Evolutionary conservation across 2,888 invertebrate genomes (phyloP), one percentile per base, ranked within the genome.

Genomic region (Parnassius orleans): DNA sequence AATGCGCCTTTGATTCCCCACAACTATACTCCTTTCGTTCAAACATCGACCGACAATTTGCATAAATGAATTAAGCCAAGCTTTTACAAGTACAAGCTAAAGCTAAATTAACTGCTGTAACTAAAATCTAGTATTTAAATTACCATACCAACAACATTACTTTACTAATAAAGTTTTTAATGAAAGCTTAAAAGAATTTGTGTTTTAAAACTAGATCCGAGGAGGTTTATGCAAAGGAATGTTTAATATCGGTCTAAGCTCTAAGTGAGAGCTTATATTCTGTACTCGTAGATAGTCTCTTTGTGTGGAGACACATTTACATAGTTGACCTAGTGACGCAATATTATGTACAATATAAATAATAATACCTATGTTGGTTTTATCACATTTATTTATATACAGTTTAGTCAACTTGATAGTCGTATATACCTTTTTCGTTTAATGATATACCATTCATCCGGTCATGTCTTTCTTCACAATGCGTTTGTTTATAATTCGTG

Each of bases 61-160:
- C 63, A 63, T 63, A 63, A 63, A 63, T 60, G 56, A 60, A 59
- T 63, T 55, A 56, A 55, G 55, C 60, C 60, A 59, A 63, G 55
- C 59, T 63, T 63, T 42, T 33, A 33, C 33, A 33, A 33, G 33
- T 33, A 56, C 47, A 24, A 62, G 57, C 52, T 56, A 59, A 10
- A 56, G 51, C 46, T 53, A 53, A 56, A 48, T 11, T 48, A 14
- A 60, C 47, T 55, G 55, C 55, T 59, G 59, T 54, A 59, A 59
- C 42, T 33, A 55, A 59, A 54, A 46, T 58, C 54, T 54, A 57
- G 53, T 62, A 62, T 62, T 53, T 52, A 19, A 55, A 51, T 19
- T 46, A 52, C 43, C 44, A 52, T 46, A 55, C 43, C 44, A 52
- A 53, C 10, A 52, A 53, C 33, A 7, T 10, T 14, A 10, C 15